A percentile compares a stretch with the other conserved stretches of the same genome.
Evolutionary conservation across 2,113 vertebrate species (phyloP).

Genomic region (Myotis yumanensis): DNA sequence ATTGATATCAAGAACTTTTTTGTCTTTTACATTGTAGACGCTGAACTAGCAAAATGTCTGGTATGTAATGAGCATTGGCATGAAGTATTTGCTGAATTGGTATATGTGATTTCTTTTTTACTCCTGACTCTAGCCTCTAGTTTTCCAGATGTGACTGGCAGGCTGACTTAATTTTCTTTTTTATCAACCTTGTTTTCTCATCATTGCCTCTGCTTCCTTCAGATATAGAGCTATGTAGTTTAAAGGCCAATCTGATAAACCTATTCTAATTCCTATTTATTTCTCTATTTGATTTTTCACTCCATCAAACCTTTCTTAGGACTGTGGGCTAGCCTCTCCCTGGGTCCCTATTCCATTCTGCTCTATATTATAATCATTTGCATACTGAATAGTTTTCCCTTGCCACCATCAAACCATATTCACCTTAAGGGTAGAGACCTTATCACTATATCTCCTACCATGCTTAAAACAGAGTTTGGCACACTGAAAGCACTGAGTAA

Average conservation of each 20-base stretch:
- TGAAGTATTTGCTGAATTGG: not conserved
- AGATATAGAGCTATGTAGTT: not conserved
- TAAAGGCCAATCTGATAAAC: not conserved
- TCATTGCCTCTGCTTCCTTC: not conserved
- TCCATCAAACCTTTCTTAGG: not conserved
- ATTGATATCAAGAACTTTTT: not conserved
- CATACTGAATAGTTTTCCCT: not conserved
- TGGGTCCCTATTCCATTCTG: not conserved
- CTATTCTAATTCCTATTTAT: not conserved
- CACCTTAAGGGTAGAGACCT: constrained; percentile 5
- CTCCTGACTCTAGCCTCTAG: not conserved
- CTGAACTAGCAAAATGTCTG: not conserved
- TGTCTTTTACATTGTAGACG: not conserved
- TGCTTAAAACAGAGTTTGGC: not conserved
- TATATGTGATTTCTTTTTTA: not conserved
- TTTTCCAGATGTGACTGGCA: not conserved
- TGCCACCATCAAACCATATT: not conserved
- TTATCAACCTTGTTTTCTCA: not conserved
- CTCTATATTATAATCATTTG: not conserved
- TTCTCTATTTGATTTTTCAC: constrained; percentile 18
- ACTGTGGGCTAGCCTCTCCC: not conserved
- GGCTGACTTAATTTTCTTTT: not conserved
- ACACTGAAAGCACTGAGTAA: not conserved
- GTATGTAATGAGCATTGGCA: not conserved
- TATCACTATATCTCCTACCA: not conserved